These are phyloP conservation scores for Gallinago solitaria DNA, from an alignment of 2,797 vertebrate species.

Conservation along the genomic window DNA sequence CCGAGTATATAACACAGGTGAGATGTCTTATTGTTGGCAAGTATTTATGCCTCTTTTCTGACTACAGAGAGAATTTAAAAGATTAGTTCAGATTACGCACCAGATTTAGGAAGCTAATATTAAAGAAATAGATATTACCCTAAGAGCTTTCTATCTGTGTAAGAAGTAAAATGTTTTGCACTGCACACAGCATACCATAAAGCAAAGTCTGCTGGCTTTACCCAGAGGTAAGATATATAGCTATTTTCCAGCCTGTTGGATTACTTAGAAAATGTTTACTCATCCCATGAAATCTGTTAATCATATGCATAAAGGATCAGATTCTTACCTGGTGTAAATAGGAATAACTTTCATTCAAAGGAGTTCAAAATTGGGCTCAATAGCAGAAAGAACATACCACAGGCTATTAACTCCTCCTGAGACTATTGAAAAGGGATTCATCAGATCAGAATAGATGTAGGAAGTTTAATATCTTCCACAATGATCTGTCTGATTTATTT, in stretches of 20 bases:
- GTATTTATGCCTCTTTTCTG: not conserved
- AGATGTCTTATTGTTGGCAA: not conserved
- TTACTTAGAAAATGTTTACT: not conserved
- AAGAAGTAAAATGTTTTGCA: not conserved
- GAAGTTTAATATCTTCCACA: conserved; percentile 37
- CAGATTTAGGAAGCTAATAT: not conserved
- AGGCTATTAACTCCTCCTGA: not conserved
- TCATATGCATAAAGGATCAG: not conserved
- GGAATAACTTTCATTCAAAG: not conserved
- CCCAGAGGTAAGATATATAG: not conserved
- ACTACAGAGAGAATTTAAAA: not conserved
- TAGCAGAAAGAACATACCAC: not conserved
- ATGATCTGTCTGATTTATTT: conserved; percentile 6
- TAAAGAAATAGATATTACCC: not conserved
- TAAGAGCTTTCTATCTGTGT: not conserved
- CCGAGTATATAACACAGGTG: not conserved
- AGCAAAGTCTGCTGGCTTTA: not conserved
- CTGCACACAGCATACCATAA: not conserved
- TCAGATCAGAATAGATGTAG: conserved; percentile 32
- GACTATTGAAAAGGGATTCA: conserved; percentile 22
- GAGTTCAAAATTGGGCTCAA: not conserved
- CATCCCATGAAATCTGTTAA: not conserved
- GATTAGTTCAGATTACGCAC: not conserved
- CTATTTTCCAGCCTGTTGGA: not conserved
- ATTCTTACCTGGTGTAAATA: not conserved